Evolutionary conservation across 2,113 vertebrate genomes (phyloP), one percentile per base, ranked within the genome.

Genomic region (Chaetorhynchus papuensis): DNA sequence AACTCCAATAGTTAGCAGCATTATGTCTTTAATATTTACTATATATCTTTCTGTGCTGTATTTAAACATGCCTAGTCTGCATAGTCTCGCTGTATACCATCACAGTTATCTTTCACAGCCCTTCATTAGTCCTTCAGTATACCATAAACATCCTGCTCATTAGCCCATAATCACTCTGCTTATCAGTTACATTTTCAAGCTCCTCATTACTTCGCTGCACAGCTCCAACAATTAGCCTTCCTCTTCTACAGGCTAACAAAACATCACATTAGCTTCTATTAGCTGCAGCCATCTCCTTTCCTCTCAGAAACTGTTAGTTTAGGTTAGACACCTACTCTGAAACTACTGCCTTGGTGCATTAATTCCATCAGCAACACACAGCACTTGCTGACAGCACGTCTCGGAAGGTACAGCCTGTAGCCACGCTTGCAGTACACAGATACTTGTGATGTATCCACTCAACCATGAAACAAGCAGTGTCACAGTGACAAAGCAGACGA

Each of bases 111-210:
- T 81, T 87, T 59, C 64, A 28, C n/a, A 90, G 76, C 23, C 89
- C 64, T 94, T 96, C 72, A 89, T 94, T 90, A 96, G 86, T 60
- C 76, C 80, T 93, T 90, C 92, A 81, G 13, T 81, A 83, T 17
- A 90, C 33, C 60, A 80, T 54, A 95, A 92, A 78, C 44, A 92
- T 89, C 60, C 89, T 81, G 64, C 76, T 92, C 72, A 66, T 96
- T 81, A 93, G 64, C 83, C 80, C 70, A 60, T 81, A 56, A 94
- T 87, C 33, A 5, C 4, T 8, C 52, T 87, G 64, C 93, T 94
- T 89, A 95, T 87, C 91, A 81, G 72, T 81, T 83, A 78, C 72
- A 78, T 74, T 93, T 83, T 63, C 69, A 89, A 86, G 64, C 24
- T 89, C 80, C 69, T 90, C 79, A 63, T 93, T 92, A 86, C 52